A percentile compares a stretch with the other conserved stretches of the same genome.
Conservation (phyloP, 2,888 invertebrate species). For the Agonopterix heracliana region DNA sequence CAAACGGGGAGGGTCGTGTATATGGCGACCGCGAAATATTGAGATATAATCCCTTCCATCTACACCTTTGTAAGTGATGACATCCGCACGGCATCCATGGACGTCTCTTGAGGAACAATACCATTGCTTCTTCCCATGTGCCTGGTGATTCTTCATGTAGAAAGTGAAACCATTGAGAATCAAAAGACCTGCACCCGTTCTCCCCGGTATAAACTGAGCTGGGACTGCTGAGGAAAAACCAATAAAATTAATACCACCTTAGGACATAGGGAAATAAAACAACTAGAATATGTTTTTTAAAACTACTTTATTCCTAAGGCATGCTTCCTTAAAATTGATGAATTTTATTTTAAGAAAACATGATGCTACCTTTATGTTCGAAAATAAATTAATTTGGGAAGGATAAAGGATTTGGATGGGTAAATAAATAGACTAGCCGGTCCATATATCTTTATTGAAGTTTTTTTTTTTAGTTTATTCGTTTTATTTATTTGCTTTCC, state of each 20-base stretch:
- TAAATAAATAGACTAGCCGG: conserved; percentile 44
- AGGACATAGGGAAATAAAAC: conserved; percentile 14
- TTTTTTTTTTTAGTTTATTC: conserved; percentile 8
- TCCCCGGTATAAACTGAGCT: conserved; percentile 64
- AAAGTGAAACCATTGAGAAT: conserved; percentile 67
- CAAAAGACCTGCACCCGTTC: conserved; percentile 61
- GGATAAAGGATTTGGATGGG: conserved; percentile 28
- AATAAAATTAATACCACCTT: conserved; percentile 15
- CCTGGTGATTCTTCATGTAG: conserved; percentile 71
- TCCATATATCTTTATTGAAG: conserved; percentile 33
- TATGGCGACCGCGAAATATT: conserved; percentile 63
- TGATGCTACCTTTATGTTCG: conserved; percentile 8
- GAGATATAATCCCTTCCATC: conserved; percentile 67
- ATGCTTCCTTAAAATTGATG: conserved; percentile 20
- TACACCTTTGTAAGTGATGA: conserved; percentile 61
- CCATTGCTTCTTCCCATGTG: conserved; percentile 69
- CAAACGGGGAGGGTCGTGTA: conserved; percentile 60
- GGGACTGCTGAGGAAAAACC: conserved; percentile 59
- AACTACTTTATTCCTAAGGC: conserved; percentile 15
- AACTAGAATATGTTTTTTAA: conserved; percentile 9
- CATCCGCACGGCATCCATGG: conserved; percentile 63
- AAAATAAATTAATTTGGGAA: conserved; percentile 11
- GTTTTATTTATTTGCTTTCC: conserved; percentile 17
- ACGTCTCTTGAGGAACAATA: conserved; percentile 68
- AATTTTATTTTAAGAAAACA: conserved; percentile 21